Evolutionary conservation across 92 coral and sea anemone species (phyloP).

Genomic region (Actinostola sp.): DNA sequence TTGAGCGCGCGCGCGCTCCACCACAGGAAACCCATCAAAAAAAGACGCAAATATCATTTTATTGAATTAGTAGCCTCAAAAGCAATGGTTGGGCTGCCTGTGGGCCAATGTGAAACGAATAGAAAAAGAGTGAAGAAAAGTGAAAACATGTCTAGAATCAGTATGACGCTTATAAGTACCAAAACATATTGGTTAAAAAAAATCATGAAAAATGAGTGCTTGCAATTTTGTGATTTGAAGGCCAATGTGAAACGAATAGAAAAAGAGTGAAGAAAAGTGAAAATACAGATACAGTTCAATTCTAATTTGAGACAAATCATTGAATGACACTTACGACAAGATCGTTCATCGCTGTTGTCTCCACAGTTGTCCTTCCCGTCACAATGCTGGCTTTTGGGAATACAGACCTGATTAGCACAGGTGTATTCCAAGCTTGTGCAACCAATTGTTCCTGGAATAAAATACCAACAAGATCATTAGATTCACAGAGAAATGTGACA

Average conservation of each 20-base stretch:
- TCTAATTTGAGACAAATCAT: not conserved
- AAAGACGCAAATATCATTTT: no score
- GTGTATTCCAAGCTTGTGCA: slow-evolving; percentile 55
- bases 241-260: not conserved
- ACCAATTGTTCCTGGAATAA: slow-evolving; percentile 56
- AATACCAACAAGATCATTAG: no score
- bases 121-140: not conserved
- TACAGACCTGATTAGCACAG: slow-evolving; percentile 72
- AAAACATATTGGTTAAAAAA: no score
- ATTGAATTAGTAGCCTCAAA: no score
- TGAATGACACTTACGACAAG: slow-evolving; percentile 65
- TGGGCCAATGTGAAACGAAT: not conserved
- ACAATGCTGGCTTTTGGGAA: slow-evolving; percentile 66
- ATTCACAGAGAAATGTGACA: no score
- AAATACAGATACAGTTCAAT: not conserved
- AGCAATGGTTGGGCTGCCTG: no score
- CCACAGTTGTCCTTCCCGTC: slow-evolving; percentile 80
- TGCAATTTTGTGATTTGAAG: slow-evolving; percentile 15
- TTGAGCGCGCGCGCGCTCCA: no score
- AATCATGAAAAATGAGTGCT: no score
- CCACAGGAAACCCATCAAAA: no score
- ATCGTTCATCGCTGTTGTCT: slow-evolving; percentile 83
- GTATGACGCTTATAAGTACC: no score
- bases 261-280: not conserved
- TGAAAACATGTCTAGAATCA: no score